Percentiles rank a stretch among this genome's conserved stretches.
Conservation (phyloP, 2,797 vertebrate species). For the Lithobates sylvaticus region DNA sequence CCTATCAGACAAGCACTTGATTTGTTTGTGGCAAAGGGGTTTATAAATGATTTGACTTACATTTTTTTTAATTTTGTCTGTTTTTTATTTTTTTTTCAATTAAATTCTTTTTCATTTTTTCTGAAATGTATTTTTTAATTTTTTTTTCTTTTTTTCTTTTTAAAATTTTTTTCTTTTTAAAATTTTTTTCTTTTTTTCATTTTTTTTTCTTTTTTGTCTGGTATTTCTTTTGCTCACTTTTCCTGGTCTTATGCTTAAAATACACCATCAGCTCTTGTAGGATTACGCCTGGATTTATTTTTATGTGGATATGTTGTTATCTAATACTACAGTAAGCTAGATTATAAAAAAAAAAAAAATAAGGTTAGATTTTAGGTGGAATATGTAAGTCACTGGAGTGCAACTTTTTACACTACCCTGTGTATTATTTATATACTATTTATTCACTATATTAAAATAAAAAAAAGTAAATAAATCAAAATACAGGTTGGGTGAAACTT, state of each 20-base stretch:
- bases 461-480: background rate
- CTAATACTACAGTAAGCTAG: slow-evolving; percentile 53
- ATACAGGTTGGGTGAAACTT: slow-evolving; percentile 23
- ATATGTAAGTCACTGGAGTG: slow-evolving; percentile 58
- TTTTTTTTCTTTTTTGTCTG: background rate
- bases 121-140: no score
- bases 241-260: background rate
- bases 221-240: background rate
- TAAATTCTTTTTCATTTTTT: background rate
- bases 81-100: no score
- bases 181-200: background rate
- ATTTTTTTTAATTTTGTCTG: background rate
- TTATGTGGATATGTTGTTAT: slow-evolving; percentile 14
- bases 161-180: background rate
- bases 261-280: background rate
- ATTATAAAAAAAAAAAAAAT: background rate
- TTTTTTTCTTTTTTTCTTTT: background rate
- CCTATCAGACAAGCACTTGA: background rate
- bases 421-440: slow-evolving; percentile 63
- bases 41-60: background rate
- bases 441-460: slow-evolving; percentile 52
- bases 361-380: slow-evolving; percentile 7
- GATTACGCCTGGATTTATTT: background rate
- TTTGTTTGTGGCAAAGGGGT: background rate
- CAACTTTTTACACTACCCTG: slow-evolving; percentile 38